Conservation (phyloP, 2,797 vertebrate genomes). For the Anas acuta region DNA sequence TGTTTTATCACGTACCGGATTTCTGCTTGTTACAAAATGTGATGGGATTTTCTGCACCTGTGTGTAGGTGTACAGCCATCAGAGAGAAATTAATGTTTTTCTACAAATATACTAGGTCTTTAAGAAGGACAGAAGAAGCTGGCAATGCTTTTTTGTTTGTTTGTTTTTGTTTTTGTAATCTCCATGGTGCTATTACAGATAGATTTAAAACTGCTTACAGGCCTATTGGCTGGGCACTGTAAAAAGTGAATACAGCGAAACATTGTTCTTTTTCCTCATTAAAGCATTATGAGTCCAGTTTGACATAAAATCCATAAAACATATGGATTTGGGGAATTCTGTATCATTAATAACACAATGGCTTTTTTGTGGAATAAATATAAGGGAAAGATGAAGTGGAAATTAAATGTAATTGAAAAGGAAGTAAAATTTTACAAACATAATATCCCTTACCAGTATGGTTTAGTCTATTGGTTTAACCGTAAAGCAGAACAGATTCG, state of each 20-base stretch:
- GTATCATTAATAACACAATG: conserved; percentile 42
- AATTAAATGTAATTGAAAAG: conserved; percentile 44
- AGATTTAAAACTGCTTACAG: conserved; percentile 25
- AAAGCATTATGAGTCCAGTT: conserved; percentile 47
- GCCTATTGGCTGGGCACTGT: not conserved
- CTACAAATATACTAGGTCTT: not conserved
- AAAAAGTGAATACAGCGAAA: conserved; percentile 38
- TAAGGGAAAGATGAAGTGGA: conserved; percentile 26
- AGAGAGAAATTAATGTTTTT: not conserved
- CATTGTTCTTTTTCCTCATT: conserved; percentile 54
- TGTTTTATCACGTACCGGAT: not conserved
- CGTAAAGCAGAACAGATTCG: not conserved
- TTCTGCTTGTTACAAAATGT: not conserved
- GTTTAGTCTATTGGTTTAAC: not conserved
- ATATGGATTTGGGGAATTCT: conserved; percentile 38
- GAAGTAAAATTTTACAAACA: conserved; percentile 10
- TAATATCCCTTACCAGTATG: not conserved
- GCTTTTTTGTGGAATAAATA: conserved; percentile 51
- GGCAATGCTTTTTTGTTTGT: not conserved
- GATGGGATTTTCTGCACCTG: not conserved
- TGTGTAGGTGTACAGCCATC: not conserved
- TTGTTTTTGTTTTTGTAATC: conserved; percentile 21
- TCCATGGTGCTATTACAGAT: not conserved
- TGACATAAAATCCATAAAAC: conserved; percentile 62
- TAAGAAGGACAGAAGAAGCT: not conserved